Evolutionary conservation across 2,888 invertebrate genomes (phyloP), one percentile per base, ranked within the genome.

Genomic region (Clitarchus hookeri): DNA sequence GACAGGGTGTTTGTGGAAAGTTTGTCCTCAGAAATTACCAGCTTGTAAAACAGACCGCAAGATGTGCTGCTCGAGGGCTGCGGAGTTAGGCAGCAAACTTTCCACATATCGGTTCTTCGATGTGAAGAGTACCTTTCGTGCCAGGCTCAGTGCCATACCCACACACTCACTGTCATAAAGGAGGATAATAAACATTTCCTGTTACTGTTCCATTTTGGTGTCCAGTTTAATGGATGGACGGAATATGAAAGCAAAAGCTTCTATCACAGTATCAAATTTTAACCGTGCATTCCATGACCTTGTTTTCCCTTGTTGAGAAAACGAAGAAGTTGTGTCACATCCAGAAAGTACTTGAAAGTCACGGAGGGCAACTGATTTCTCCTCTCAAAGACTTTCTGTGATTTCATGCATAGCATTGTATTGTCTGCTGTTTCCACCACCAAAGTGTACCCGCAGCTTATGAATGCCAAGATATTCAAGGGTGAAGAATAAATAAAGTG

Each of bases 401-500:
- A 84, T 84, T 48, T 36, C 16, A 44, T 86, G 86, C 27, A 84
- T 54, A 65, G 86, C n/a, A 27, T 84, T 84, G 84, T 84, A 84
- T 19, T 77, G 48, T 84, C 44, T 48, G 3, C 53, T 86, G 9
- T 53, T n/a, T 26, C n/a, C 84, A 23, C 19, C 54, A 26, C 84
- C 84, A 48, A 54, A 86, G 27, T 53, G 79, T 11, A 85, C 9
- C 86, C 86, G 84, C n/a, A 84, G 23, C 77, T 86, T 25, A 53
- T 84, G 36, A 19, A 86, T 8, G n/a, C 84, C 84, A 23, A 27
- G 0, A 27, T 23, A 9, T 84, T 44, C 13, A n/a, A 86, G 12
- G 16, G 25, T 8, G 26, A 83, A 83, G 48, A n/a, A 84, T 13
- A 84, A 84, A 23, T 25, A 86, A 54, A 83, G 23, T 13, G 84